Evolutionary conservation across 1,140 invertebrate genomes (phyloP).

Genomic region (Pollicipes pollicipes): DNA sequence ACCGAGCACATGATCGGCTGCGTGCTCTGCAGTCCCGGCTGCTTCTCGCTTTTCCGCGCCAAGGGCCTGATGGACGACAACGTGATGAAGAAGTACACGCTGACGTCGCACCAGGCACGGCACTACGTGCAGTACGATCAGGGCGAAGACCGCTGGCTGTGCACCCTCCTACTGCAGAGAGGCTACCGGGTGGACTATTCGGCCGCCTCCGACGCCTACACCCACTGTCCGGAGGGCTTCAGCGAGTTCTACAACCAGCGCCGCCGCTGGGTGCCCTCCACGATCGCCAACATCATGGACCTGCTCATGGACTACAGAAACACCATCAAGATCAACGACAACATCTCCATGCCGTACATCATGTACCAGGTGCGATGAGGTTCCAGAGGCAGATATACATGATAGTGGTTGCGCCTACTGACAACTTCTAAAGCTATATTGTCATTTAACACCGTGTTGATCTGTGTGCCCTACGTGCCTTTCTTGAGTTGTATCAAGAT

Average conservation of each 20-base stretch:
- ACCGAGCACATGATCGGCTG: conserved; percentile 97
- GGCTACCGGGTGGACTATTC: conserved; percentile 97
- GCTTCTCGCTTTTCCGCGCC: conserved; percentile 92
- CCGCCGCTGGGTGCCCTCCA: conserved; percentile 89
- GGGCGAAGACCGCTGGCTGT: conserved; percentile 88
- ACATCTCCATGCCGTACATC: conserved; percentile 89
- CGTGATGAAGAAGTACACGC: conserved; percentile 93
- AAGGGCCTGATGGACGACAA: conserved; percentile 98
- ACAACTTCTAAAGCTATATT: too few relatives aligned
- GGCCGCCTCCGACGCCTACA: conserved; percentile 93
- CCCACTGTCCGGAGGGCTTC: conserved; percentile 84
- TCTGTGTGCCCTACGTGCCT: too few relatives aligned
- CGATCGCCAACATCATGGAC: conserved; percentile 94
- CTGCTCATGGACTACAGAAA: conserved; percentile 73
- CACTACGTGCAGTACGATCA: conserved; percentile 99
- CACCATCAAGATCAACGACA: conserved; percentile 90
- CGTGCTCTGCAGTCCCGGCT: conserved; percentile 94
- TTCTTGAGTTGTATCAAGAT: too few relatives aligned
- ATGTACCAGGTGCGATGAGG: conserved; percentile 86
- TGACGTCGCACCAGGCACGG: conserved; percentile 74
- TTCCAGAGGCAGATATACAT: too few relatives aligned
- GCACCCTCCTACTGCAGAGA: conserved; percentile 82
- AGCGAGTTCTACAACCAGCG: conserved; percentile 95
- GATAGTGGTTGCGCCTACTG: too few relatives aligned
- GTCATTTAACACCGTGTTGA: too few relatives aligned